phyloP scores from a whole-genome alignment of 1,140 invertebrate species.

The Ruditapes philippinarum region DNA sequence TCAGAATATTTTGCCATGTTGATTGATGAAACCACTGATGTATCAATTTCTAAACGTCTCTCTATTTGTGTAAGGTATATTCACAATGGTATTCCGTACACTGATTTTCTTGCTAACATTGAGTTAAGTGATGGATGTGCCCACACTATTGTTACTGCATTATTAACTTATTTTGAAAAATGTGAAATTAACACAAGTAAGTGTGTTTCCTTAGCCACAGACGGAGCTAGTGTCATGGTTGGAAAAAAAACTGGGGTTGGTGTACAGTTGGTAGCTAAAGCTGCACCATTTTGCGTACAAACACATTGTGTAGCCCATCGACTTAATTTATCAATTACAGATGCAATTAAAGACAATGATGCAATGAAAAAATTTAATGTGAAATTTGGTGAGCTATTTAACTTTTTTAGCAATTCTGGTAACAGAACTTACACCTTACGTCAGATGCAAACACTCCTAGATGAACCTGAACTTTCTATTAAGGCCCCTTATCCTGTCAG shows the following conservation, averaged over 20 bases:
- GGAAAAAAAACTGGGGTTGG: conserved; percentile 47
- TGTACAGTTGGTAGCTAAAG: conserved; percentile 36
- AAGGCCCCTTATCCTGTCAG: conserved; percentile 30
- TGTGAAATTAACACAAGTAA: neutral
- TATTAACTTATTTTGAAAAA: neutral
- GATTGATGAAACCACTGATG: too few species aligned
- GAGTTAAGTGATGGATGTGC: neutral
- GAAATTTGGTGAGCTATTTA: conserved; percentile 11
- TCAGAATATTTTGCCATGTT: too few species aligned
- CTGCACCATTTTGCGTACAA: conserved; percentile 23
- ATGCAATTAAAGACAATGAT: conserved; percentile 27
- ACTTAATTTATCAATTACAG: conserved; percentile 11
- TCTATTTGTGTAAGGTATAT: too few species aligned
- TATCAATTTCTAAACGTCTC: too few species aligned
- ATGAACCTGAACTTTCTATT: conserved; percentile 29
- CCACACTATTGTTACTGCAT: neutral
- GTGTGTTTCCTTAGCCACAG: conserved; percentile 53
- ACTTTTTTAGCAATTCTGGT: conserved; percentile 1
- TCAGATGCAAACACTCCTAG: conserved; percentile 1
- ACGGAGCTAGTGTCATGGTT: conserved; percentile 33
- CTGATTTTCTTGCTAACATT: neutral
- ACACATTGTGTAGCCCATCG: conserved; percentile 48
- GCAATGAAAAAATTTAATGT: conserved; percentile 8
- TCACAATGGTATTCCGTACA: too few species aligned
- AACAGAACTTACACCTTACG: neutral